Conservation (phyloP, 2,113 vertebrate genomes). For the Bujurquina vittata region DNA sequence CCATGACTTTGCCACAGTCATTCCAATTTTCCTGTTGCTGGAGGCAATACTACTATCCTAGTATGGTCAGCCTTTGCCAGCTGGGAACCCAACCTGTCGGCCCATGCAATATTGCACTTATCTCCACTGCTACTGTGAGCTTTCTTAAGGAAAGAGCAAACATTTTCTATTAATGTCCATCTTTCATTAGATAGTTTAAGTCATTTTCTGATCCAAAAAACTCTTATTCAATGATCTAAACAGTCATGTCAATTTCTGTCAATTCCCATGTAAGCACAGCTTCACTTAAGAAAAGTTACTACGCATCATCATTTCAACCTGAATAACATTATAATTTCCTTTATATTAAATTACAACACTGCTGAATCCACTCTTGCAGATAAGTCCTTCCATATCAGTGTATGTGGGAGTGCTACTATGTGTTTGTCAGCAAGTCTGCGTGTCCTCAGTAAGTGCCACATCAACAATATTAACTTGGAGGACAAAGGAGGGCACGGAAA, state of each 20-base stretch:
- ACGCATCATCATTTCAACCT: slow-evolving; percentile 5
- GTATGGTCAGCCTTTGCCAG: slow-evolving; percentile 64
- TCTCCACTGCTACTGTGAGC: slow-evolving; percentile 32
- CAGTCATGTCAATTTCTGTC: not conserved
- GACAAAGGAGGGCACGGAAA: slow-evolving; percentile 70
- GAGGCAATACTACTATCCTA: slow-evolving; percentile 56
- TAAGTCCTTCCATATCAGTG: slow-evolving; percentile 19
- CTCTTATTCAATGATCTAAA: not conserved
- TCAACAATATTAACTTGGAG: slow-evolving; percentile 77
- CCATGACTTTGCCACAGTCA: slow-evolving; percentile 71
- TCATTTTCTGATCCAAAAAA: not conserved
- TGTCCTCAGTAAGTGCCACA: slow-evolving; percentile 70
- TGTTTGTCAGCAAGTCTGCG: slow-evolving; percentile 58
- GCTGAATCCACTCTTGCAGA: slow-evolving; percentile 26
- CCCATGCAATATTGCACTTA: slow-evolving; percentile 56
- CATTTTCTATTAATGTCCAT: slow-evolving; percentile 24
- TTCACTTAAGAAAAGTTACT: not conserved
- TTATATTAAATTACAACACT: not conserved
- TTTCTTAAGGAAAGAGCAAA: slow-evolving; percentile 37
- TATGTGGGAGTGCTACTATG: slow-evolving; percentile 30
- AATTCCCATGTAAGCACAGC: not conserved
- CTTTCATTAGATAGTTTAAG: slow-evolving; percentile 17
- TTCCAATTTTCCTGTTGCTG: slow-evolving; percentile 68
- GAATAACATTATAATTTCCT: slow-evolving; percentile 5
- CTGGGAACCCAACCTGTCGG: slow-evolving; percentile 67